Base-by-base conservation (phyloP, 2,888 invertebrate genomes). In the Gymnocheta viridis region DNA sequence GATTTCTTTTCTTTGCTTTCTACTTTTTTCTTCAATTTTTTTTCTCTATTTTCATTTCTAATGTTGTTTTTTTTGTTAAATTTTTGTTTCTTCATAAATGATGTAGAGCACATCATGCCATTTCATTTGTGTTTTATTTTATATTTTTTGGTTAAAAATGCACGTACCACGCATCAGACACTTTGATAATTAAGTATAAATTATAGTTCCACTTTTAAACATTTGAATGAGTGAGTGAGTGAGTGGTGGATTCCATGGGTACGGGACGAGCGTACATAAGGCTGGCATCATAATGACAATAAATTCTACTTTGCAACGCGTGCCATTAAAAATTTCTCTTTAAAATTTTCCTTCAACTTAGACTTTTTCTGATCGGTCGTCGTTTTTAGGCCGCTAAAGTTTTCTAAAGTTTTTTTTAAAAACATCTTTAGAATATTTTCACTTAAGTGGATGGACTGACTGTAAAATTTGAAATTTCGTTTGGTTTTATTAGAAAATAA, bases 161-260 rank as follows among this genome's bases (percentile, higher is more conserved):
- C 79, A 83, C 74, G 82, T 82, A 70, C 62, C 67, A 66, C 78
- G 64, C 82, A 83, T 79, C 79, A 83, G 74, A 70, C 83, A 83
- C 32, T 74, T 64, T 81, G 22, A 78, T 78, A 84, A 84, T 84
- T 84, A 84, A 77, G 69, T 77, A 74, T 77, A 84, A 84, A 81
- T 84, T 81, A 84, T 81, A 41, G 77, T 78, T 77, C 73, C 81
- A 84, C 77, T 84, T 84, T 77, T 32, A n/a, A 41, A 19, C 27
- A 22, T 77, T 60, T 60, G 14, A 73, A 49, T 51, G 22, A 70
- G 12, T 51, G 38, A 35, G 66, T 49, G 66, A 9, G 27, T 17
- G 24, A 60, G 51, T 67, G 35, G 17, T 27, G 41, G 49, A 56
- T 73, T 73, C 22, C 35, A 67, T 54, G 64, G 32, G 51, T 54